Evolutionary conservation across 2,797 vertebrate species (phyloP).

Genomic region (Coregonus suidteri): DNA sequence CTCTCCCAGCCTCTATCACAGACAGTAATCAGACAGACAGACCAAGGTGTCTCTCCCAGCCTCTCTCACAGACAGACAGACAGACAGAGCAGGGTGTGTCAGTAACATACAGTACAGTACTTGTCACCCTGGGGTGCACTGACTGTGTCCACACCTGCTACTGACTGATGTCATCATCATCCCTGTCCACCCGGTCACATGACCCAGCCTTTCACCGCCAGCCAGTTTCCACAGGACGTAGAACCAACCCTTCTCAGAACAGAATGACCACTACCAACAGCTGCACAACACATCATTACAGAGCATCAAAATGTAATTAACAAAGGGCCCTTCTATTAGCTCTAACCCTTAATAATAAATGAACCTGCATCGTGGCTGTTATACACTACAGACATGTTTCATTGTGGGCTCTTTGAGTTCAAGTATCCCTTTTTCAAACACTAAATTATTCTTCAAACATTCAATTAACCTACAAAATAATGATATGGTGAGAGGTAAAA

Average conservation of each 20-base stretch:
- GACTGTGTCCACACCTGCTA: constrained; percentile 31
- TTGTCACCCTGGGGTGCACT: constrained; percentile 19
- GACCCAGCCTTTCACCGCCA: constrained; percentile 34
- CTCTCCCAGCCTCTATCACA: not conserved
- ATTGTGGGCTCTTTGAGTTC: not conserved
- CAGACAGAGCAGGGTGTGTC: constrained; percentile 34
- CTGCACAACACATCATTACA: constrained; percentile 58
- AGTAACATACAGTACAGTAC: constrained; percentile 22
- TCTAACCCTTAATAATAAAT: too few relatives aligned
- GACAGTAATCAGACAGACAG: constrained; percentile 4
- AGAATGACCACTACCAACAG: constrained; percentile 47
- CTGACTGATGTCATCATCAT: constrained; percentile 22
- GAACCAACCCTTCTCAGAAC: constrained; percentile 19
- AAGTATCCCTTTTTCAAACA: not conserved
- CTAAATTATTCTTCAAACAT: too few relatives aligned
- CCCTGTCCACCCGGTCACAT: constrained; percentile 36
- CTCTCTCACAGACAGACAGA: not conserved
- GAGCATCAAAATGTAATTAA: too few relatives aligned
- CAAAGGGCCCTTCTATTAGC: too few relatives aligned
- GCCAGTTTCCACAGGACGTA: constrained; percentile 36
- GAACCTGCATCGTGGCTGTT: too few relatives aligned
- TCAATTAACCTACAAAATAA: not conserved
- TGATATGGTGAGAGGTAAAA: not conserved
- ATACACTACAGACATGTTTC: not conserved
- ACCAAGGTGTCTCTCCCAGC: not conserved